phyloP scores from a whole-genome alignment of 2,113 vertebrate species.

The Mastomys coucha region DNA sequence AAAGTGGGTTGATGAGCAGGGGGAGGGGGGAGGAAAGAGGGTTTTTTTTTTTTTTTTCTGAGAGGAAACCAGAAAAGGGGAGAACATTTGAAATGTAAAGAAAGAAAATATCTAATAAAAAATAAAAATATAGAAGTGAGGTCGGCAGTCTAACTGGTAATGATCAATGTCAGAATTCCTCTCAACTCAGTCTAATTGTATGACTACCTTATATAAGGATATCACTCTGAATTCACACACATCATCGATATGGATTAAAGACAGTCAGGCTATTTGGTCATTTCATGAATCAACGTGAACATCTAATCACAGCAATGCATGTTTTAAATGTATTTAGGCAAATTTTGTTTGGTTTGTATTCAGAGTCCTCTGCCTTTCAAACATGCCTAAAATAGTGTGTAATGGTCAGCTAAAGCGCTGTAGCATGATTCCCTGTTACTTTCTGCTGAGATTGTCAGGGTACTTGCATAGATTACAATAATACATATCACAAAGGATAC shows the following conservation, averaged over 20 bases:
- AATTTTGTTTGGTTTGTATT: conserved; percentile 15
- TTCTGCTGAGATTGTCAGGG: conserved; percentile 67
- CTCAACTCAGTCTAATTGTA: conserved; percentile 13
- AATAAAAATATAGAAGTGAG: background rate
- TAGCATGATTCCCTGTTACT: conserved; percentile 44
- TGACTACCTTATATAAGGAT: conserved; percentile 39
- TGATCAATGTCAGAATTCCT: conserved; percentile 24
- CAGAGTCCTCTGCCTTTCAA: conserved; percentile 59
- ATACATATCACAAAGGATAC: conserved; percentile 73
- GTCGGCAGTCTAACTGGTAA: background rate
- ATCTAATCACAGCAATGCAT: conserved; percentile 41
- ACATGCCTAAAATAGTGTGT: background rate
- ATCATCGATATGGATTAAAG: conserved; percentile 61
- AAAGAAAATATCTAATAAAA: too few species aligned
- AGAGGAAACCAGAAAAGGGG: too few species aligned
- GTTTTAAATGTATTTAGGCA: conserved; percentile 35
- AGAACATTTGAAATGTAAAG: too few species aligned
- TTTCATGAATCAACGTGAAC: background rate
- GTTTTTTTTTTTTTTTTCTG: too few species aligned
- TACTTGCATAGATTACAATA: conserved; percentile 73
- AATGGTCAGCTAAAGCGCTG: conserved; percentile 56
- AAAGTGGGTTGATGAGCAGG: too few species aligned
- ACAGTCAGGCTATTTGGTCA: background rate
- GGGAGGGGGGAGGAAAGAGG: too few species aligned
- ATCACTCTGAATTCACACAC: background rate